Evolutionary conservation across 2,113 vertebrate species (phyloP), one percentile per base, ranked within the genome.

Genomic region (Tupaia chinensis): DNA sequence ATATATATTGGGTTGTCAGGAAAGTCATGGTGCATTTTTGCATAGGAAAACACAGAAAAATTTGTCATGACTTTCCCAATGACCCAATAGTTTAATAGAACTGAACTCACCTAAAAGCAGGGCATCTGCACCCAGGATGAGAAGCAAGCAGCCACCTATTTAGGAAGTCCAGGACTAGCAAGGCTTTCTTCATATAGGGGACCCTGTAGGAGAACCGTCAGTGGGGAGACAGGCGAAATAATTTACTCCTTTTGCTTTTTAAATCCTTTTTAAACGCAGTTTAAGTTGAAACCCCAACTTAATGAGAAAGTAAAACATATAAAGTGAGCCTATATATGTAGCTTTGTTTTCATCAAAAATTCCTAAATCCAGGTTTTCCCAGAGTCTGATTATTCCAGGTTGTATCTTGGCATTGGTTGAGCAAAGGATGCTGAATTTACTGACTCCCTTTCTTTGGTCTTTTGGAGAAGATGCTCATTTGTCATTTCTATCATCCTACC

Each of bases 211-310:
- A 74, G 79, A 85, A 65, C 6, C 34, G 14, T 27, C 4, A 56
- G 82, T 12, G 56, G 54, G 23, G 58, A 74, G 14, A 78, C 58
- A 20, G 1, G 5, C 60, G 66, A 85, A 94, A 74, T n/a, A 93
- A 69, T 84, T 72, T 19, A 7, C 56, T 90, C 19, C 58, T 68
- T 91, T 65, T 87, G 90, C 20, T 25, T 87, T 90, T 91, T 95
- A 12, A 90, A 80, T 14, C 83, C 56, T 53, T 19, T 17, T 96
- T 69, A 78, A 87, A 81, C 27, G 54, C 14, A 86, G 19, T 76
- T 91, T 87, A 89, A 68, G 70, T 82, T 44, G 29, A 94, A 93
- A 91, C 73, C 8, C 1, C 56, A 93, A 78, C 8, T 58, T 74
- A 65, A 65, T 15, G 32, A 32, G 69, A 86, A 95, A 94, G 68